Evolutionary conservation across 2,888 invertebrate species (phyloP).

Genomic region (Adineta ricciae): DNA sequence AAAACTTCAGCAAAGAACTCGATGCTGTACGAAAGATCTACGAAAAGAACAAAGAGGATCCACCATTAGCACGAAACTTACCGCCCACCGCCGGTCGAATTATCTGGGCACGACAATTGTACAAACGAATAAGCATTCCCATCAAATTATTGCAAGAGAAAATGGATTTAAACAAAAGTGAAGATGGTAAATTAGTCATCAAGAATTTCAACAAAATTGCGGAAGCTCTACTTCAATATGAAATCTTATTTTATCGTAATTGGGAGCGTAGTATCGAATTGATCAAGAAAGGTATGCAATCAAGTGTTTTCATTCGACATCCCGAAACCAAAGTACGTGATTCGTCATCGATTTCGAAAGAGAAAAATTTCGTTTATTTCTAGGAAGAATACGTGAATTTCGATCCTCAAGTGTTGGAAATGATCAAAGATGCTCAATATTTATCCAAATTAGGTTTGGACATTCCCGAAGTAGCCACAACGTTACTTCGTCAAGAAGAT

Average conservation of each 20-base stretch:
- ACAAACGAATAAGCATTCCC: slow-evolving; percentile 70
- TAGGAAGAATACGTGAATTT: slow-evolving; percentile 45
- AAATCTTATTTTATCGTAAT: slow-evolving; percentile 49
- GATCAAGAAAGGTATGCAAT: slow-evolving; percentile 44
- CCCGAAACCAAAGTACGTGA: slow-evolving; percentile 37
- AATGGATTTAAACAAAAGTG: slow-evolving; percentile 43
- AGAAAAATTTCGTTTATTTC: slow-evolving; percentile 28
- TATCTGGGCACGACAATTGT: slow-evolving; percentile 69
- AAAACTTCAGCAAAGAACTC: slow-evolving; percentile 64
- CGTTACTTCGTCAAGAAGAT: slow-evolving; percentile 44
- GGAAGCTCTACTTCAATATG: slow-evolving; percentile 49
- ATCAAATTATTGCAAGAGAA: slow-evolving; percentile 55
- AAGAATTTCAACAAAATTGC: slow-evolving; percentile 51
- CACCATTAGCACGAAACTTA: slow-evolving; percentile 74
- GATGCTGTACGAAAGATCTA: slow-evolving; percentile 68
- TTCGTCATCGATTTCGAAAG: too few relatives aligned
- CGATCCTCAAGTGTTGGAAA: slow-evolving; percentile 48
- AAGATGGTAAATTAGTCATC: slow-evolving; percentile 38
- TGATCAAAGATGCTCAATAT: slow-evolving; percentile 49
- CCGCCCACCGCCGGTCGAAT: slow-evolving; percentile 74
- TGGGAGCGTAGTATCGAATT: slow-evolving; percentile 48
- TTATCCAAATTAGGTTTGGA: slow-evolving; percentile 47
- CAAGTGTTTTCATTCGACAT: slow-evolving; percentile 55
- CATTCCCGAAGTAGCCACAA: slow-evolving; percentile 46
- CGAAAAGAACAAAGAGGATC: slow-evolving; percentile 75